Percentiles rank a stretch among this genome's conserved stretches.
Conservation (phyloP, 2,888 invertebrate genomes). For the Chrysotoxum bicinctum region DNA sequence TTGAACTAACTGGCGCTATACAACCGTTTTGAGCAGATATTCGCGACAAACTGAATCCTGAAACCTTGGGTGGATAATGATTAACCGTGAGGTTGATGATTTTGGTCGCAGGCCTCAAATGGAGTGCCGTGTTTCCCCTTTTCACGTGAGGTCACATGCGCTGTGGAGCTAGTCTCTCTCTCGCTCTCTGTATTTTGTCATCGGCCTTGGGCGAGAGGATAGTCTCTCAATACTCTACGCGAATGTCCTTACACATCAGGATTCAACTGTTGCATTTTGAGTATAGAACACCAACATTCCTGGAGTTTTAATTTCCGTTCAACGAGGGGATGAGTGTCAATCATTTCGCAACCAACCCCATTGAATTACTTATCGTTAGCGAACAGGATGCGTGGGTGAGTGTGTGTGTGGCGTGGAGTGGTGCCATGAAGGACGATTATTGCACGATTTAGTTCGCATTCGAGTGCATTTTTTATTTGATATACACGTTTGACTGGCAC, state of each 20-base stretch:
- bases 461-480: conserved; percentile 65
- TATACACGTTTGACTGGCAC: conserved; percentile 48
- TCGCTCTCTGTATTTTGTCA: too few relatives aligned
- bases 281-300: conserved; percentile 54
- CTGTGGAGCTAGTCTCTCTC: conserved; percentile 37
- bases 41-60: conserved; percentile 70
- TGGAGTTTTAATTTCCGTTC: conserved; percentile 71
- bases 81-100: conserved; percentile 22
- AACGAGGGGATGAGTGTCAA: conserved; percentile 62
- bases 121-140: conserved; percentile 40
- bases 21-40: conserved; percentile 68
- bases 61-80: conserved; percentile 46
- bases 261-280: conserved; percentile 68
- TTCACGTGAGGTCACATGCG: conserved; percentile 67
- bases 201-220: conserved; percentile 48
- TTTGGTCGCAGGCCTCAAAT: neutral
- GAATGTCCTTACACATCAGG: conserved; percentile 34
- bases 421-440: conserved; percentile 66
- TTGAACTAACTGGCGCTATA: conserved; percentile 52
- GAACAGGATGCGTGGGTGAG: conserved; percentile 52
- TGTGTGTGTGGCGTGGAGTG: conserved; percentile 23
- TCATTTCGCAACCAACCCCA: conserved; percentile 60
- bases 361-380: conserved; percentile 63
- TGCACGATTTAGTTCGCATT: conserved; percentile 73
- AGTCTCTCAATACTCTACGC: neutral